These are phyloP conservation scores for Palythoa grandis DNA, from an alignment of 92 coral and sea anemone genomes.

Conservation along the genomic window DNA sequence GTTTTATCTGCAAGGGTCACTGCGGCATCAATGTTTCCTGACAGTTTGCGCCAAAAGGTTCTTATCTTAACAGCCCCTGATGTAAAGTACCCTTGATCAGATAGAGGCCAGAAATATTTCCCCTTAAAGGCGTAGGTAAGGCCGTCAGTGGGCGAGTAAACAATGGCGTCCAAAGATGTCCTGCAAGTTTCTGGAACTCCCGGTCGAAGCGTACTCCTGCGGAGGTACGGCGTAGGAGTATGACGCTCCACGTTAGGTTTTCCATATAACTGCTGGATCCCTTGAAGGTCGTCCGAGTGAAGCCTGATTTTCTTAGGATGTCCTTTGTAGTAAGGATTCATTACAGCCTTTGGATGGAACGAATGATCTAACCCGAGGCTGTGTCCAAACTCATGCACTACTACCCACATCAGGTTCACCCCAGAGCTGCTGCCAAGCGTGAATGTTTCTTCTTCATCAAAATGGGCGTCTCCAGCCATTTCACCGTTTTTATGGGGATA, in stretches of 20 bases:
- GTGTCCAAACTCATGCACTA: conserved; percentile 95
- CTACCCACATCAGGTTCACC: conserved; percentile 87
- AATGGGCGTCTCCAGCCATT: conserved; percentile 85
- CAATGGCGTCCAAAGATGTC: conserved; percentile 51
- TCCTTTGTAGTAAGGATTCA: conserved; percentile 87
- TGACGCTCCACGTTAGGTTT: conserved; percentile 19
- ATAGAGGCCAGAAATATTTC: conserved; percentile 51
- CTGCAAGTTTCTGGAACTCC: conserved; percentile 41
- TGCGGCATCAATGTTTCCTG: conserved; percentile 81
- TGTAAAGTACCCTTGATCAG: conserved; percentile 39
- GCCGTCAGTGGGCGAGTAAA: conserved; percentile 39
- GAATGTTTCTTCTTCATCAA: conserved; percentile 89
- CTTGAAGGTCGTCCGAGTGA: conserved; percentile 81
- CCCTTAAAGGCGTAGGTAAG: conserved; percentile 54
- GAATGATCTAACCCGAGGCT: conserved; percentile 95
- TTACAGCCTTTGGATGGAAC: conserved; percentile 62
- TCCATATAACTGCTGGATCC: conserved; percentile 88
- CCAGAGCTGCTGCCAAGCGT: conserved; percentile 61
- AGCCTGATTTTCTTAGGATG: conserved; percentile 64
- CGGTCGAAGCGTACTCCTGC: conserved; percentile 13
- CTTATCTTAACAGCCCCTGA: conserved; percentile 60
- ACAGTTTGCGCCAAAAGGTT: conserved; percentile 72
- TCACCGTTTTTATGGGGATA: conserved; percentile 76
- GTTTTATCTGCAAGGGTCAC: conserved; percentile 68
- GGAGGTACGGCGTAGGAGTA: conserved; percentile 43